Evolutionary conservation across 2,113 vertebrate species (phyloP).

Genomic region (Miniopterus natalensis): DNA sequence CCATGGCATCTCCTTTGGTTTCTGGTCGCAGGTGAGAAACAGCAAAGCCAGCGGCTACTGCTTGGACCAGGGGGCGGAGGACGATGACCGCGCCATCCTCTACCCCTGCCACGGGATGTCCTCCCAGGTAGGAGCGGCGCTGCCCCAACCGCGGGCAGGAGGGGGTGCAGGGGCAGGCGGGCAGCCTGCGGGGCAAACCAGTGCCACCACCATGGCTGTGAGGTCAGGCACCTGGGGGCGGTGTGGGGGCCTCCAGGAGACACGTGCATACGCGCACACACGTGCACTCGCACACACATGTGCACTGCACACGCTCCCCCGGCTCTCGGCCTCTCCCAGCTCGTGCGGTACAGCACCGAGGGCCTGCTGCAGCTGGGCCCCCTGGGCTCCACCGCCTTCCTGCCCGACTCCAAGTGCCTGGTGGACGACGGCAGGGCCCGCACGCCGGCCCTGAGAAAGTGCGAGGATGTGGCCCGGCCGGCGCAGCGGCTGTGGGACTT

Average conservation of each 20-base stretch:
- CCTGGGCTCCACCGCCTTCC: conserved; percentile 96
- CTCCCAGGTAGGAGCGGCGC: conserved; percentile 92
- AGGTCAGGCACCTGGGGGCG: neutral
- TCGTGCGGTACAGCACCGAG: conserved; percentile 94
- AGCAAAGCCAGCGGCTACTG: conserved; percentile 99
- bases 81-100: conserved; percentile 97
- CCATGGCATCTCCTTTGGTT: neutral
- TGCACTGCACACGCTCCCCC: too few species aligned
- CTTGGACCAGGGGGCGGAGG: conserved; percentile 97
- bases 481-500: conserved; percentile 98
- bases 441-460: conserved; percentile 94
- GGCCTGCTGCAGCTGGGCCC: conserved; percentile 97
- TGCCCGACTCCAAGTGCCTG: conserved; percentile 98
- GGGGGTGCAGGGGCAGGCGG: neutral
- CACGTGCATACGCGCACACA: neutral
- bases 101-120: conserved; percentile 99
- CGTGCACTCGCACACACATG: too few species aligned
- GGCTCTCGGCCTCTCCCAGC: neutral
- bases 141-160: rapidly evolving
- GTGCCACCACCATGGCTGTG: neutral
- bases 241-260: neutral
- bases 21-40: conserved; percentile 93
- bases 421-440: conserved; percentile 95
- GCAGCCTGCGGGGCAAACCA: neutral
- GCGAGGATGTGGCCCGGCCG: conserved; percentile 91